Evolutionary conservation across 2,888 invertebrate genomes (phyloP), one percentile per base, ranked within the genome.

Genomic region (Heteropelma amictum): DNA sequence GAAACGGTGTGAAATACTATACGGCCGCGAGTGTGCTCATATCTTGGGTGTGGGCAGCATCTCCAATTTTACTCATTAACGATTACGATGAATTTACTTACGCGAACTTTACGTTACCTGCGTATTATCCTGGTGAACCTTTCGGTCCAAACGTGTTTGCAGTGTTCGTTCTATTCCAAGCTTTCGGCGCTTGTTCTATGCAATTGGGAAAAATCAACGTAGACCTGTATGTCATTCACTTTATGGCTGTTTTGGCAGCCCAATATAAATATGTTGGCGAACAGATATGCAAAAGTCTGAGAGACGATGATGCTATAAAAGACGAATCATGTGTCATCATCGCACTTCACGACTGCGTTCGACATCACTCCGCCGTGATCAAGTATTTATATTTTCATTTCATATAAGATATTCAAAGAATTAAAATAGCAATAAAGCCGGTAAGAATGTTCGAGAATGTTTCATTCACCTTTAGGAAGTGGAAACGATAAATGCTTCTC

Each of bases 171-270:
- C 0, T 79, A 0, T 12, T 84, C 0, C 35, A 82, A 65, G 5
- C 60, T 0, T 1, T 80, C 3, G 78, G 77, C 8, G 6, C 54
- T 0, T 2, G 33, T 1, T 78, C 69, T 19, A 14, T 69, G 0
- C 71, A 80, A 2, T 7, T 70, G 1, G 79, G 77, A 23, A 85
- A 85, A 53, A 67, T 72, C 8, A 51, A 80, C 4, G 42, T 81
- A 1, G 84, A 85, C 33, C 6, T 83, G 7, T 85, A 84, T 38
- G 70, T 77, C 7, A 80, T 79, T 60, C 72, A 83, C 38, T 26
- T 80, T 4, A 76, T 85, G 7, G 60, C 79, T 1, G 30, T 83
- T 2, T 19, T 82, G 19, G 79, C 82, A 0, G 81, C 82, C 1
- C 77, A 84, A 7, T 84, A 85, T 49, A 75, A 63, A 14, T 84